Evolutionary conservation across 2,888 invertebrate species (phyloP).

Genomic region (Drosophila fulvimacula): DNA sequence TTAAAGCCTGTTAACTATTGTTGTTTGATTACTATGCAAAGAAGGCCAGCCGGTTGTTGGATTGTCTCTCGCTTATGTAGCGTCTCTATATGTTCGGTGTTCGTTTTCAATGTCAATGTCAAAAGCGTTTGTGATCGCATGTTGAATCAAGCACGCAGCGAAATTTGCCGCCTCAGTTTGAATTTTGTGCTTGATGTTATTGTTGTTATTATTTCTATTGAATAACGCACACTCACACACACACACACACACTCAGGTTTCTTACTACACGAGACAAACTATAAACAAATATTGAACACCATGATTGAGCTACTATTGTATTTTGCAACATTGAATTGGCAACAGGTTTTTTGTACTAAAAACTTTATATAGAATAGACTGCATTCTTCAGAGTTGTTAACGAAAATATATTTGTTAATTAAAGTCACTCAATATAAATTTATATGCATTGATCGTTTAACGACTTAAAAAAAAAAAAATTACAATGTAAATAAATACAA

Average conservation of each 20-base stretch:
- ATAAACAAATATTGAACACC: slow-evolving; percentile 12
- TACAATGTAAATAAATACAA: not conserved
- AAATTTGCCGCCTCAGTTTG: slow-evolving; percentile 43
- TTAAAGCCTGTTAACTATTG: slow-evolving; percentile 10
- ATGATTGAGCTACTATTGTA: slow-evolving; percentile 9
- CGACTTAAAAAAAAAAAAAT: not conserved
- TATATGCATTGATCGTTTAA: not conserved
- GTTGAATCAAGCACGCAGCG: slow-evolving; percentile 58
- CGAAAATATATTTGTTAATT: not conserved
- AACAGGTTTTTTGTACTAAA: not conserved
- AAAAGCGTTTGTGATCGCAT: slow-evolving; percentile 73
- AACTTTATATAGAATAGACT: slow-evolving; percentile 1
- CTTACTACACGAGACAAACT: not conserved
- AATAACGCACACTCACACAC: slow-evolving; percentile 21
- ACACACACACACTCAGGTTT: not conserved
- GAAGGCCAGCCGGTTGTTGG: slow-evolving; percentile 71
- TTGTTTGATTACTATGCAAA: slow-evolving; percentile 51
- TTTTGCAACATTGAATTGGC: not conserved
- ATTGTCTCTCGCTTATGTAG: slow-evolving; percentile 18
- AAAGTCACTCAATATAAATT: not conserved
- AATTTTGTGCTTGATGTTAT: slow-evolving; percentile 20
- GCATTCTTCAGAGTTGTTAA: not conserved
- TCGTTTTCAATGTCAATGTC: slow-evolving; percentile 73
- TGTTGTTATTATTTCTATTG: slow-evolving; percentile 34
- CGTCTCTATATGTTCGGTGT: slow-evolving; percentile 22